These are phyloP conservation scores for Heteropelma amictum DNA, from an alignment of 2,888 invertebrate species.

Conservation along the genomic window DNA sequence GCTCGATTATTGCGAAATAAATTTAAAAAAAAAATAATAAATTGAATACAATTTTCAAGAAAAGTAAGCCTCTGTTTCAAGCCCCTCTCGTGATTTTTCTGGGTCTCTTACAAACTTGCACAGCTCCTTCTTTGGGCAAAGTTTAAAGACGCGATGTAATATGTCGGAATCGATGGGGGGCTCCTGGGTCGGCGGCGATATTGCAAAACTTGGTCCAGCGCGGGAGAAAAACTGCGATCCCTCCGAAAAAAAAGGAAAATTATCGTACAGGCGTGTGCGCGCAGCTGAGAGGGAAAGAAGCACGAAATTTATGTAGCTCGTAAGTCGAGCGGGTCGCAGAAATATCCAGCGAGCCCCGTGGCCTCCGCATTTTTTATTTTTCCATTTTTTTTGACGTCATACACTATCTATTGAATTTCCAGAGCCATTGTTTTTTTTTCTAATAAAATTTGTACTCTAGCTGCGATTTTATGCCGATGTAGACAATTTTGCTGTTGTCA, in stretches of 20 bases:
- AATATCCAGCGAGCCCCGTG: constrained; percentile 48
- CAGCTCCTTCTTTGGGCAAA: too few species aligned
- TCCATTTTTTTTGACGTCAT: neutral
- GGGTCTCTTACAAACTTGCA: too few species aligned
- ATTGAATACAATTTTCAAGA: too few species aligned
- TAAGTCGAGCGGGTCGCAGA: constrained; percentile 56
- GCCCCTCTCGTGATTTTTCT: too few species aligned
- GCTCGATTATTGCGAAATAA: too few species aligned
- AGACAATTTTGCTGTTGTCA: too few species aligned
- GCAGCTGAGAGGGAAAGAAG: constrained; percentile 48
- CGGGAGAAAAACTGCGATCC: constrained; percentile 31
- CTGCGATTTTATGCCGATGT: too few species aligned
- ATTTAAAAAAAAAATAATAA: too few species aligned
- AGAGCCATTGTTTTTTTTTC: constrained; percentile 57
- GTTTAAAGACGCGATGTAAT: neutral
- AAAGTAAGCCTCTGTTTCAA: too few species aligned
- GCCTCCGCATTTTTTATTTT: constrained; percentile 7
- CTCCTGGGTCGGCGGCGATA: constrained; percentile 32
- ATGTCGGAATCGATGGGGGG: neutral
- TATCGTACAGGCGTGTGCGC: neutral
- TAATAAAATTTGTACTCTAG: constrained; percentile 26
- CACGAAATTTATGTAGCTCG: constrained; percentile 59
- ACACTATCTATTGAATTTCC: constrained; percentile 46
- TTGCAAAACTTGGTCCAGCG: constrained; percentile 45
- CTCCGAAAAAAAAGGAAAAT: constrained; percentile 36